Conservation (phyloP, 1,140 invertebrate genomes). For the Platorchestia sp. region DNA sequence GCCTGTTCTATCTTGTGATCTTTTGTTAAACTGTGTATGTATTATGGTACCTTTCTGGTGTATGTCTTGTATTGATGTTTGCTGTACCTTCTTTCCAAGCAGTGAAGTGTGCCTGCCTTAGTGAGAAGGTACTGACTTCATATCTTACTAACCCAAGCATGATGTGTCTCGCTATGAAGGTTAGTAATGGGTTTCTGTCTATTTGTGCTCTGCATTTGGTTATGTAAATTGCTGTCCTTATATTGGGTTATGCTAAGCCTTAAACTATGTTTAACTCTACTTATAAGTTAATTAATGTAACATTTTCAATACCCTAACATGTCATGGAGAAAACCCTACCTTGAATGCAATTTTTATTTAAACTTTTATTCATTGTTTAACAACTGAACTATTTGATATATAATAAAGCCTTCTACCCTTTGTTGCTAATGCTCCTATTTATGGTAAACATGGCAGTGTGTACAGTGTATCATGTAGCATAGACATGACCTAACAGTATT, state of each 20-base stretch:
- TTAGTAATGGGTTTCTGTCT: slow-evolving; percentile 4
- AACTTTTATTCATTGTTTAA: not conserved
- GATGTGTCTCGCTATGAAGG: not conserved
- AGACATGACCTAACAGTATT: not conserved
- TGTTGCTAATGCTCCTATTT: not conserved
- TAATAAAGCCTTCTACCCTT: not conserved
- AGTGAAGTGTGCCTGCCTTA: not conserved
- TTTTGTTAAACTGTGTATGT: not conserved
- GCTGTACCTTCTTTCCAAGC: not conserved
- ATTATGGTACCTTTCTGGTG: not conserved
- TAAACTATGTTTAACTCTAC: not conserved
- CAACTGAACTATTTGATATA: not conserved
- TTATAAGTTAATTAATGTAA: not conserved
- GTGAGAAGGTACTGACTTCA: not conserved
- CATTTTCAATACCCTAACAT: not conserved
- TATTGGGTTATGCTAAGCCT: not conserved
- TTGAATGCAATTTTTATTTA: not conserved
- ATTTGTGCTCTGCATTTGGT: not conserved
- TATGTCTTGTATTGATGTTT: not conserved
- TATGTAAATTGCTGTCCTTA: not conserved
- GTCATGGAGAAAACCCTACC: not conserved
- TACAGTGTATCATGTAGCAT: not conserved
- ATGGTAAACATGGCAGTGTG: not conserved
- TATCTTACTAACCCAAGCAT: slow-evolving; percentile 11
- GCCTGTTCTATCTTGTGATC: not conserved